Conservation (phyloP, 1,140 invertebrate genomes). For the Ganaspis sp. region DNA sequence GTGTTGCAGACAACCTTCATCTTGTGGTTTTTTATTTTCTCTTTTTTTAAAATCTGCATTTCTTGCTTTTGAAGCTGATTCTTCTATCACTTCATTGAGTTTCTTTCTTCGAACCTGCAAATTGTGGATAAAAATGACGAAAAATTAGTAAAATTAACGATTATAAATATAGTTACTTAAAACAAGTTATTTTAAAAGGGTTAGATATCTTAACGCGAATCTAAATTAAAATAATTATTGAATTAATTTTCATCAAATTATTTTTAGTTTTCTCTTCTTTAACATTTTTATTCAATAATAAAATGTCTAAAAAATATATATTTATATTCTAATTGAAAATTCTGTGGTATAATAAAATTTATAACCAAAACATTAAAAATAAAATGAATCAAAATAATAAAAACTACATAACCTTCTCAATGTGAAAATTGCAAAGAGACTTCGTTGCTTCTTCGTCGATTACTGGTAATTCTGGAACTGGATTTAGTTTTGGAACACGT, state of each 20-base stretch:
- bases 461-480: slow-evolving; percentile 71
- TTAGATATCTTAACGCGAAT: too few species aligned
- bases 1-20: slow-evolving; percentile 43
- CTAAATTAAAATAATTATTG: too few species aligned
- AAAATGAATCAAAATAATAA: not conserved
- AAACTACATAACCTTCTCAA: slow-evolving; percentile 40
- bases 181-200: too few species aligned
- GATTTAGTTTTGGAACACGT: slow-evolving; percentile 66
- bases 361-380: slow-evolving; percentile 8
- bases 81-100: slow-evolving; percentile 43
- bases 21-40: slow-evolving; percentile 17
- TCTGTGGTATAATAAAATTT: too few species aligned
- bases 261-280: too few species aligned
- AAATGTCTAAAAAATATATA: too few species aligned
- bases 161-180: too few species aligned
- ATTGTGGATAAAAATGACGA: too few species aligned
- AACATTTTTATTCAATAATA: too few species aligned
- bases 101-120: slow-evolving; percentile 39
- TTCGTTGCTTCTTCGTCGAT: slow-evolving; percentile 63
- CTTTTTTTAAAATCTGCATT: slow-evolving; percentile 35
- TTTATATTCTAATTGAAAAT: too few species aligned
- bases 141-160: too few species aligned
- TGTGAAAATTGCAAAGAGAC: slow-evolving; percentile 36
- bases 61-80: slow-evolving; percentile 40
- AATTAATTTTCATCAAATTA: too few species aligned